Evolutionary conservation across 2,113 vertebrate species (phyloP).

Genomic region (Spea bombifrons): DNA sequence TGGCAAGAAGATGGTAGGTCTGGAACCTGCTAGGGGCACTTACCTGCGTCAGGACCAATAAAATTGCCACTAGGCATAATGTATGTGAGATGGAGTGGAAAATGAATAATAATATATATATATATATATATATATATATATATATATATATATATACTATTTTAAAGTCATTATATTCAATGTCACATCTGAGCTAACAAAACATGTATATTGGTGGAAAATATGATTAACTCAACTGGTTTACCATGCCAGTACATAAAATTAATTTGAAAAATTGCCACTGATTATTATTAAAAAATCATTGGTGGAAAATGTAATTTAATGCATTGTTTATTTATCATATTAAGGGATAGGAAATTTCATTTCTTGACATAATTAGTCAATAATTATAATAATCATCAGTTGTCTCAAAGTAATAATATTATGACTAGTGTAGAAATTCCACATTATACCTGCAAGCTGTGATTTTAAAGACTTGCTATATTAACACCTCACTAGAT

Average conservation of each 20-base stretch:
- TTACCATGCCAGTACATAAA: slow-evolving; percentile 40
- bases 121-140: no score
- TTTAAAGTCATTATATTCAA: slow-evolving; percentile 13
- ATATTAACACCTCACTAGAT: not conserved
- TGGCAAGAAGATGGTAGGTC: no score
- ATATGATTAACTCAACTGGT: slow-evolving; percentile 31
- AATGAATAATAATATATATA: no score
- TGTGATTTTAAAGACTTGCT: not conserved
- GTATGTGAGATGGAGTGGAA: no score
- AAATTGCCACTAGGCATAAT: no score
- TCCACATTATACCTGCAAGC: slow-evolving; percentile 1
- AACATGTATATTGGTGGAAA: slow-evolving; percentile 41
- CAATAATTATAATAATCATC: not conserved
- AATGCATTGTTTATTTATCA: slow-evolving; percentile 29
- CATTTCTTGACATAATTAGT: not conserved
- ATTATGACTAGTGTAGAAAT: not conserved
- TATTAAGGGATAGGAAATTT: not conserved
- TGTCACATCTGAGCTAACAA: slow-evolving; percentile 20
- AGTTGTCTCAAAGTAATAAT: not conserved
- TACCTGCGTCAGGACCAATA: no score
- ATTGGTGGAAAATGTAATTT: slow-evolving; percentile 28
- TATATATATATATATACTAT: not conserved
- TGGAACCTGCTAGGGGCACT: no score
- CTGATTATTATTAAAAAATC: slow-evolving; percentile 23
- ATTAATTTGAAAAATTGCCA: slow-evolving; percentile 19